Evolutionary conservation across 2,797 vertebrate genomes (phyloP), one percentile per base, ranked within the genome.

Genomic region (Peromyscus nudipes): DNA sequence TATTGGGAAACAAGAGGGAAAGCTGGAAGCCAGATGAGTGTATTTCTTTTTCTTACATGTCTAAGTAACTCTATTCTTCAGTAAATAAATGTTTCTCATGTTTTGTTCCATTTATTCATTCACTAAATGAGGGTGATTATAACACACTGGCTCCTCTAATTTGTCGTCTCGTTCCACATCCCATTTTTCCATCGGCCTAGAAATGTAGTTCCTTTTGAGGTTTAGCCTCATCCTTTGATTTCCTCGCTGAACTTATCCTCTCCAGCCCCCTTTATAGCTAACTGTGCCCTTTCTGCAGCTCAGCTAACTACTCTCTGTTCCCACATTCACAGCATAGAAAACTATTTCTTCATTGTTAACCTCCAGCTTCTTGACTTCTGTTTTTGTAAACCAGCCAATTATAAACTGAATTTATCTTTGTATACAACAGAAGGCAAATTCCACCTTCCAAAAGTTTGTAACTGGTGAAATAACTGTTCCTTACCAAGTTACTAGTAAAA

Each of bases 261-360:
- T 71, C 79, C 9, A 77, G 43, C 29, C 82, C 92, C 67, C 25
- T 91, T 95, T 85, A 95, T 6, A 13, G 25, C 29, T 89, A 92
- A 73, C 43, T 84, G 17, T 23, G 11, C 76, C 82, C 73, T 92
- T 67, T 80, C 9, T 69, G 79, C 77, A 64, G 71, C n/a, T 84
- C 29, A 65, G 83, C 2, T 77, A 65, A n/a, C 19, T 23, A 62
- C 40, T 91, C 40, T 64, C 16, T 89, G 55, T 55, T 21, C 7
- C 46, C 27, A 89, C 23, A 73, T 94, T 92, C 80, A 96, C 12
- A 94, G 1, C 34, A 55, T 23, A 73, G 27, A 67, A 65, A 71
- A 79, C 14, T n/a, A 92, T 27, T 87, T 80, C n/a, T 9, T 90
- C n/a, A 91, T 71, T 34, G 16, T 29, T 76, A 65, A 94, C 23